Base-by-base conservation (phyloP, 1,140 invertebrate species). In the Scaptomyza montana region DNA sequence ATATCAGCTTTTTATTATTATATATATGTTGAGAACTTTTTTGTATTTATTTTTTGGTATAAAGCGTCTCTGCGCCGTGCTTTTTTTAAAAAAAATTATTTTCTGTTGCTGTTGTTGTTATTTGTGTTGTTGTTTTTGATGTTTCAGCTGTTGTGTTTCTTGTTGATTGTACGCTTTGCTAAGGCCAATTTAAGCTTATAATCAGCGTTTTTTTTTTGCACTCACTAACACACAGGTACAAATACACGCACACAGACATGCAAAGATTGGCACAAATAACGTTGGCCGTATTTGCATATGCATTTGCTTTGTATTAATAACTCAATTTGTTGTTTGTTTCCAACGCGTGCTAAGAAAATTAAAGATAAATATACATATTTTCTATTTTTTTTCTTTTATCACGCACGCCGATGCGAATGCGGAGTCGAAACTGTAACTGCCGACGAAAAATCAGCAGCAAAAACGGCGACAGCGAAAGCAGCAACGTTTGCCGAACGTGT, bases 391-490 rank as follows among this genome's bases (percentile, higher is more conserved):
- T 51, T 6, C 54, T 63, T 16, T 13, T 41, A 61, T 50, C 62
- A 78, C 71, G 62, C 71, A 28, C 60, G 63, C 62, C 53, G 53
- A 60, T 30, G 61, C 77, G 71, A 63, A 59, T 73, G 75, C 79
- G 77, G 65, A 64, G 62, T 82, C 10, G n/a, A 43, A 79, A 75
- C 80, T 72, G 71, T 72, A 70, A 77, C 60, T 64, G 61, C 41
- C 67, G 30, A 59, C 45, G 46, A 39, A 36, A 19, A 60, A 46
- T 43, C 21, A 25, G 28, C 65, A 45, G 49, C 41, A 67, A 16
- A 51, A 61, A 28, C 43, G 36, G 56, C 43, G 33, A 36, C 33
- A 7, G 33, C 33, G 7, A 36, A 7, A 10, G 50, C 57, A 68
- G 56, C 56, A 46, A n/a, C 33, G 53, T 19, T 65, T 62, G 64